Evolutionary conservation across 2,888 invertebrate genomes (phyloP), one percentile per base, ranked within the genome.

Genomic region (Coelinius sp.): DNA sequence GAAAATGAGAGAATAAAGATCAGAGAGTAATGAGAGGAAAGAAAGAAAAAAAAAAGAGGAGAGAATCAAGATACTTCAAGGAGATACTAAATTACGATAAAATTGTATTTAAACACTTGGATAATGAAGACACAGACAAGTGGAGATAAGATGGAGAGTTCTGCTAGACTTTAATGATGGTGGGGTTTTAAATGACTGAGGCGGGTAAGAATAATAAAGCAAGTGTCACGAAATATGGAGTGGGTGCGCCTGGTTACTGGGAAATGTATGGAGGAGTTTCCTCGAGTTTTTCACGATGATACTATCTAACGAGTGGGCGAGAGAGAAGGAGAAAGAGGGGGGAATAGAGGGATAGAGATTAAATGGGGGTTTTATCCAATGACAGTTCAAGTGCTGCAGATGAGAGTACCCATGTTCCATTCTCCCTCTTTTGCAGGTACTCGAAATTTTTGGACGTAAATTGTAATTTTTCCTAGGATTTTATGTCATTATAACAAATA

Each of bases 141-240:
- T 68, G 49, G 41, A 46, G 67, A 46, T 46, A 77, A 76, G 75
- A 75, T 74, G 77, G 77, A 76, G 78, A 77, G 78, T 79, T 77
- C 62, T 66, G 63, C 68, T 63, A 70, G 70, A 71, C 73, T 74
- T 78, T 74, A 78, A 78, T 75, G 76, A 77, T 73, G 75, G 76
- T 69, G 77, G 76, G 79, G 76, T 79, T 67, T 80, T 80, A 80
- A 80, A 78, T 78, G 79, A 74, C 71, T 75, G 69, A 64, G 75
- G 62, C 22, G 27, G 27, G 44, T 44, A 31, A 14, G 52, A 52
- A 38, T 59, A 49, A 71, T 71, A 71, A 67, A 67, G 53, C 38
- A 71, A 71, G 71, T 71, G 71, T 67, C 71, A 71, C 59, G 67
- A 25, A 35, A 46, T 67, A 67, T 71, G 62, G 67, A 67, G 62